A percentile compares a stretch with the other conserved stretches of the same genome.
Evolutionary conservation across 92 coral and sea anemone genomes (phyloP).

Genomic region (Pocillopora meandrina): DNA sequence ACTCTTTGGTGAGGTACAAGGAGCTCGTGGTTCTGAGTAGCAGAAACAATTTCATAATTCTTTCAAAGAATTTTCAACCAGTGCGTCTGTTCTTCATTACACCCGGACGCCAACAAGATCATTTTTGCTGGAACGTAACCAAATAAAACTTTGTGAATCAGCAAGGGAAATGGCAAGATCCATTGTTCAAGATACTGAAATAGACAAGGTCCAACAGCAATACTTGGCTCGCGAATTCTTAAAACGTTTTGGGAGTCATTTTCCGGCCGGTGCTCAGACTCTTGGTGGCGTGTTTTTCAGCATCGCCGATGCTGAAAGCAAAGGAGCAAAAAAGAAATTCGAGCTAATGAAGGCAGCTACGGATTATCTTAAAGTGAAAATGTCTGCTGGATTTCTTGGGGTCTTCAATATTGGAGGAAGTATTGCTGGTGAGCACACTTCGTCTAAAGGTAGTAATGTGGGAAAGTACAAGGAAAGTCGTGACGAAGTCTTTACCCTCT

Average conservation of each 20-base stretch:
- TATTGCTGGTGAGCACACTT: constrained; percentile 11
- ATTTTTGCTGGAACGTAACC: constrained; percentile 33
- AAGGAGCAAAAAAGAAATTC: neutral
- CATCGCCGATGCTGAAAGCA: constrained; percentile 45
- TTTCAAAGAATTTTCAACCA: neutral
- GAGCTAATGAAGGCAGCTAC: constrained; percentile 24
- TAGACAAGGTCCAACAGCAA: neutral
- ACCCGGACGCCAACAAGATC: constrained; percentile 39
- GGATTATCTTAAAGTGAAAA: constrained; percentile 3
- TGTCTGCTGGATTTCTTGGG: constrained; percentile 28
- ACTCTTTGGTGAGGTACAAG: constrained; percentile 31
- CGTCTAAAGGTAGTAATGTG: neutral
- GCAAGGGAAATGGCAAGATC: constrained; percentile 33
- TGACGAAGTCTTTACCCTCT: neutral
- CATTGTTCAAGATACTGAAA: neutral
- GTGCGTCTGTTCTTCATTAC: constrained; percentile 41
- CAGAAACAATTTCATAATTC: neutral
- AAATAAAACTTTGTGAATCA: constrained; percentile 11
- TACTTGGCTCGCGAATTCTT: constrained; percentile 32
- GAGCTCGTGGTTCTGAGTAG: neutral
- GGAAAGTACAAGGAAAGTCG: neutral
- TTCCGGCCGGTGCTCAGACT: constrained; percentile 49
- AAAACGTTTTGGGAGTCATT: constrained; percentile 47
- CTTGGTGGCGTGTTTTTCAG: constrained; percentile 57
- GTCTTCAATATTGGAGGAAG: constrained; percentile 29